A percentile compares a stretch with the other conserved stretches of the same genome.
Evolutionary conservation across 2,888 invertebrate genomes (phyloP).

Genomic region (Eugnorisma glareosa): DNA sequence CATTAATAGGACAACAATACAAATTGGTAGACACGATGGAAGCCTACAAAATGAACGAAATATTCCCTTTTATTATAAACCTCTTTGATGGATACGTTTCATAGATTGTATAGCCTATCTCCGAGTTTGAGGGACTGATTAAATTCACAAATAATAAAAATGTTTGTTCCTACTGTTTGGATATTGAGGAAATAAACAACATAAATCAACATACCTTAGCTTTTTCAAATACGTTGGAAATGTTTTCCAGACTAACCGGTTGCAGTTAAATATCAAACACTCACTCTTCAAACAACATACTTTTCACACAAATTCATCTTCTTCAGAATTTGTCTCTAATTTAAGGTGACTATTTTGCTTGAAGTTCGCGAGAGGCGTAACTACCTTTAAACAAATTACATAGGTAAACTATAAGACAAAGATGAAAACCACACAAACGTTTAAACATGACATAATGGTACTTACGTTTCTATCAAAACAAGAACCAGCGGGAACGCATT

Average conservation of each 20-base stretch:
- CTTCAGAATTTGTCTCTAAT: background rate
- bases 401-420: background rate
- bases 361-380: background rate
- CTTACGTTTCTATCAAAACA: constrained; percentile 4
- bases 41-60: constrained; percentile 11
- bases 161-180: background rate
- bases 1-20: constrained; percentile 11
- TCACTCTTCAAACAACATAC: background rate
- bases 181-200: background rate
- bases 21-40: constrained; percentile 6
- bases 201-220: background rate
- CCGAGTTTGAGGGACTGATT: constrained; percentile 8
- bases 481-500: background rate
- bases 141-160: background rate
- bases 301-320: background rate
- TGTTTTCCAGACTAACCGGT: background rate
- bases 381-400: background rate
- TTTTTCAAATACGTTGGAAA: background rate
- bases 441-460: background rate
- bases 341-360: background rate
- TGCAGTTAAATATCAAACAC: background rate
- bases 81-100: background rate
- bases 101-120: background rate
- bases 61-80: constrained; percentile 9
- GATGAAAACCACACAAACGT: background rate